phyloP scores from a whole-genome alignment of 1,140 invertebrate species.

The Drosophila sechellia region DNA sequence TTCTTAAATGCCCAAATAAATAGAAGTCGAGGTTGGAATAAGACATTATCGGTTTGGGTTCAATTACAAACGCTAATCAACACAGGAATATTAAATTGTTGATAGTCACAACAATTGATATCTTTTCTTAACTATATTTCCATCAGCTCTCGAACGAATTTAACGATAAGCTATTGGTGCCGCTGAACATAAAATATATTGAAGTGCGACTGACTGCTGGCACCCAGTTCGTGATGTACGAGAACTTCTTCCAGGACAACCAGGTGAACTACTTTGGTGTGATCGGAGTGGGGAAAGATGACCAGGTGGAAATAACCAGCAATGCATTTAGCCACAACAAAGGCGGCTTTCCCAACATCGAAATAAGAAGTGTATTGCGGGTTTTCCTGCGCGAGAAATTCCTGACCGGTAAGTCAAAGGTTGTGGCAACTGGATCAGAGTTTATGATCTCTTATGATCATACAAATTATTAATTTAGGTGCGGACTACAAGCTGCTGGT shows the following conservation, averaged over 20 bases:
- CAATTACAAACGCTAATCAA: too few species aligned
- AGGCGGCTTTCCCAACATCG: conserved; percentile 73
- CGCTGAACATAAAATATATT: conserved; percentile 38
- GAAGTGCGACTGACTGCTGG: conserved; percentile 38
- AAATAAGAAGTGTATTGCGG: conserved; percentile 40
- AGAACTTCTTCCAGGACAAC: conserved; percentile 61
- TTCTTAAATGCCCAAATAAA: too few species aligned
- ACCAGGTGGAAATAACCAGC: conserved; percentile 62
- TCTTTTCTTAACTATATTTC: background rate
- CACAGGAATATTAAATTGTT: too few species aligned
- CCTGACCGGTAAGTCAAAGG: conserved; percentile 54
- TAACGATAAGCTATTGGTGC: conserved; percentile 38
- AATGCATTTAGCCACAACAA: conserved; percentile 65
- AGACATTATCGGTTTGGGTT: too few species aligned
- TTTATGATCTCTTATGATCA: background rate
- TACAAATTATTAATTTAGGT: background rate
- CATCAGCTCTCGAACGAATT: conserved; percentile 47
- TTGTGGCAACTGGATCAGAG: background rate
- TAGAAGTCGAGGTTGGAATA: too few species aligned
- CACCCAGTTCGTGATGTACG: conserved; percentile 47
- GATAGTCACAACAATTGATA: too few species aligned
- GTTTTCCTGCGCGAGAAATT: conserved; percentile 54
- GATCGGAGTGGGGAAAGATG: conserved; percentile 43
- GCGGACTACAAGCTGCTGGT: conserved; percentile 67
- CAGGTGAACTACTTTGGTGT: conserved; percentile 68